These are phyloP conservation scores for Agonum fuliginosum DNA, from an alignment of 2,888 invertebrate genomes.

Conservation along the genomic window DNA sequence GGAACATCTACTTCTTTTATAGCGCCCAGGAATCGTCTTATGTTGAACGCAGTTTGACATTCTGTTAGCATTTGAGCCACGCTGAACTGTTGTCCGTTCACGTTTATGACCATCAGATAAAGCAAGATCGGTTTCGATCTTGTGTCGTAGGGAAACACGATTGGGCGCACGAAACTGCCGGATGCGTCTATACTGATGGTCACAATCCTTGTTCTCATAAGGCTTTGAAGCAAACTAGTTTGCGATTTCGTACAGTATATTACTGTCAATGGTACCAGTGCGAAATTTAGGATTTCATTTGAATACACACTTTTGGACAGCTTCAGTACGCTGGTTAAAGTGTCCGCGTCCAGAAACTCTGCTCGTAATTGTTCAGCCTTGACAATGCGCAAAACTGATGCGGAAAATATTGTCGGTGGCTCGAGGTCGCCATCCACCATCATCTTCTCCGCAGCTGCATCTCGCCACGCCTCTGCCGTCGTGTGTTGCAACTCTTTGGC, in stretches of 20 bases:
- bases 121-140: not conserved
- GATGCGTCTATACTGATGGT: not conserved
- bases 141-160: not conserved
- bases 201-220: not conserved
- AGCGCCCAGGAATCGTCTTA: not conserved
- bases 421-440: not conserved
- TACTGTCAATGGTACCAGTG: conserved; percentile 11
- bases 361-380: not conserved
- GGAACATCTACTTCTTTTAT: not conserved
- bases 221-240: not conserved
- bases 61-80: conserved; percentile 22
- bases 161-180: not conserved
- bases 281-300: conserved; percentile 3
- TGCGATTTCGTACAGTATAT: conserved; percentile 1
- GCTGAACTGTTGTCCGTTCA: not conserved
- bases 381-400: not conserved
- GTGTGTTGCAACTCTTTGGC: not conserved
- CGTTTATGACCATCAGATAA: not conserved
- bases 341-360: not conserved
- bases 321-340: not conserved
- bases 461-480: not conserved
- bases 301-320: conserved; percentile 15
- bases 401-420: not conserved
- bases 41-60: not conserved
- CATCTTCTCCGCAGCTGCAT: not conserved